Evolutionary conservation across 1,140 invertebrate species (phyloP).

Genomic region (Amphibalanus amphitrite): DNA sequence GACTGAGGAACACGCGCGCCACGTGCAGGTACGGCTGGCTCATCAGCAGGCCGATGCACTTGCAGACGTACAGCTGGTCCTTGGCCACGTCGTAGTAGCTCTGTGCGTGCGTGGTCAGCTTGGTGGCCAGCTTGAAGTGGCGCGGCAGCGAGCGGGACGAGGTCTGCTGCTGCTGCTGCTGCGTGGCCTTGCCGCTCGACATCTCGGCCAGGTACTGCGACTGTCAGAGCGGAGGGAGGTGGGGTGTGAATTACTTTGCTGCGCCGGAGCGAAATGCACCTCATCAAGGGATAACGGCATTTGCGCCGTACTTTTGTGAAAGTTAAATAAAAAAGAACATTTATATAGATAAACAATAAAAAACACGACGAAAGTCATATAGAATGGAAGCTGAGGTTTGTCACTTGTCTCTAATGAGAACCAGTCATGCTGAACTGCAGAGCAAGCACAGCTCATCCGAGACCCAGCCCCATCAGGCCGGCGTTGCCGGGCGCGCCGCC

Average conservation of each 20-base stretch:
- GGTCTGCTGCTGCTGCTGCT: constrained; percentile 14
- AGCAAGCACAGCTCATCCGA: too few relatives aligned
- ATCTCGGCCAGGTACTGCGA: constrained; percentile 82
- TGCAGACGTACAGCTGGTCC: constrained; percentile 61
- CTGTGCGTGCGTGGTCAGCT: constrained; percentile 48
- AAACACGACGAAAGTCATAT: too few relatives aligned
- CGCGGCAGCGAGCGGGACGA: constrained; percentile 55
- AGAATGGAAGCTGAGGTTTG: too few relatives aligned
- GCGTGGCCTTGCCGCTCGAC: constrained; percentile 41
- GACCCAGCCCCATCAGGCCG: too few relatives aligned
- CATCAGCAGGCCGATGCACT: constrained; percentile 81
- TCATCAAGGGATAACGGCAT: too few relatives aligned
- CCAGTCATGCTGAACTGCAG: too few relatives aligned
- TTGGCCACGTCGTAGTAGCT: constrained; percentile 82
- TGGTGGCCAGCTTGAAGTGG: constrained; percentile 68
- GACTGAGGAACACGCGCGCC: constrained; percentile 62
- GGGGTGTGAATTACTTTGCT: too few relatives aligned
- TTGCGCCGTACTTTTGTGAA: too few relatives aligned
- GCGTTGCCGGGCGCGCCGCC: not conserved
- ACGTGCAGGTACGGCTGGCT: constrained; percentile 76
- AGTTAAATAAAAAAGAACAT: too few relatives aligned
- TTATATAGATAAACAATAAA: too few relatives aligned
- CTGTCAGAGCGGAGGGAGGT: constrained; percentile 24
- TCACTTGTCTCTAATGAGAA: too few relatives aligned
- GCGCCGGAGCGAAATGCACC: too few relatives aligned